phyloP scores from a whole-genome alignment of 2,113 vertebrate genomes.

The Oophaga pumilio region DNA sequence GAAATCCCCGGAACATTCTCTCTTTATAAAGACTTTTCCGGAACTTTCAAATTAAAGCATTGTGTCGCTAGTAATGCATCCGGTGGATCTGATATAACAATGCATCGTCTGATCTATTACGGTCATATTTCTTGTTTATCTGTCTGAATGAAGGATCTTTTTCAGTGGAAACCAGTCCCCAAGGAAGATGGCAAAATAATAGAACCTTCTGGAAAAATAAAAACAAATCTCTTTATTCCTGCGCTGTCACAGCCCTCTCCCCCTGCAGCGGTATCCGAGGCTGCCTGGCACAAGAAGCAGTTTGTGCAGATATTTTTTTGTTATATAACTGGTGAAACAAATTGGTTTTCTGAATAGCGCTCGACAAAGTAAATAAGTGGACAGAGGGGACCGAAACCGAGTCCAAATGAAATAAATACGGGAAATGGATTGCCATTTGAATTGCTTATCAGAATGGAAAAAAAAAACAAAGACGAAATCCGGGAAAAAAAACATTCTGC shows the following conservation, averaged over 20 bases:
- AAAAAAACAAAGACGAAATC: neutral
- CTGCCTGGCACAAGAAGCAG: slow-evolving; percentile 51
- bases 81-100: slow-evolving; percentile 57
- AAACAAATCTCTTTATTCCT: slow-evolving; percentile 61
- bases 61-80: slow-evolving; percentile 4
- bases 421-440: slow-evolving; percentile 33
- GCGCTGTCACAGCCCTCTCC: slow-evolving; percentile 64
- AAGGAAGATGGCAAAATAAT: slow-evolving; percentile 64
- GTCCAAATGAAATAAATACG: slow-evolving; percentile 49
- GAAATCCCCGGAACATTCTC: neutral
- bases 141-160: slow-evolving; percentile 68
- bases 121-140: slow-evolving; percentile 64
- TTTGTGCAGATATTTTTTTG: slow-evolving; percentile 43
- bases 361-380: slow-evolving; percentile 52
- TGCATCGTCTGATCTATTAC: slow-evolving; percentile 63
- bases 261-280: slow-evolving; percentile 48
- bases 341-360: slow-evolving; percentile 58
- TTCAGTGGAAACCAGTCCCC: slow-evolving; percentile 67
- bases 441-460: slow-evolving; percentile 43
- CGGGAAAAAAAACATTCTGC: neutral
- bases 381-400: slow-evolving; percentile 38
- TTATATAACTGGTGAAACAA: slow-evolving; percentile 58
- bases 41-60: neutral
- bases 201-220: slow-evolving; percentile 66
- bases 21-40: neutral